phyloP scores from a whole-genome alignment of 2,888 invertebrate species.

The Eilema griseolum region DNA sequence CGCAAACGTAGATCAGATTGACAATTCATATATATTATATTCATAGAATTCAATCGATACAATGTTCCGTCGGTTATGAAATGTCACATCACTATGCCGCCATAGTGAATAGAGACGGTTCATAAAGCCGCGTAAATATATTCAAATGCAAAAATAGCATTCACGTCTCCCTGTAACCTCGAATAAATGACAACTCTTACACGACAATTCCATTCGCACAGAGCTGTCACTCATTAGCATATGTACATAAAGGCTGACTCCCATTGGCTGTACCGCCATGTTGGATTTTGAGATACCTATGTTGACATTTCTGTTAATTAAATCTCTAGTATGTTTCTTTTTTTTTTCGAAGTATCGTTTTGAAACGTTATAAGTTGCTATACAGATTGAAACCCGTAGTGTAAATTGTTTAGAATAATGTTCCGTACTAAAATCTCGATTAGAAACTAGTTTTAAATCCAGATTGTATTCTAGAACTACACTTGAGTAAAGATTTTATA shows the following conservation, averaged over 20 bases:
- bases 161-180: slow-evolving; percentile 64
- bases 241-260: slow-evolving; percentile 78
- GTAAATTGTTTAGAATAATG: no score
- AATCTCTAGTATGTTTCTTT: slow-evolving; percentile 56
- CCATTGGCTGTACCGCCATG: slow-evolving; percentile 73
- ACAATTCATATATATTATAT: no score
- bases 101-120: slow-evolving; percentile 31
- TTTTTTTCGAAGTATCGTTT: slow-evolving; percentile 32
- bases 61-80: slow-evolving; percentile 1
- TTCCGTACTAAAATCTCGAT: no score
- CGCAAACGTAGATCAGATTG: no score
- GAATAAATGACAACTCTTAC: slow-evolving; percentile 81
- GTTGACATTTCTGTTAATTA: slow-evolving; percentile 83
- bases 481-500: no score
- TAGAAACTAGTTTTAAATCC: no score
- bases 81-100: slow-evolving; percentile 13
- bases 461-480: no score
- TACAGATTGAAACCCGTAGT: background rate
- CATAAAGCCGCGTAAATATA: slow-evolving; percentile 50
- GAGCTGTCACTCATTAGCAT: slow-evolving; percentile 84
- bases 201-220: slow-evolving; percentile 84
- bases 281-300: slow-evolving; percentile 76
- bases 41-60: slow-evolving; percentile 1
- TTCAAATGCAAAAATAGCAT: slow-evolving; percentile 74
- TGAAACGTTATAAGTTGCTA: background rate